Evolutionary conservation across 2,888 invertebrate genomes (phyloP), one percentile per base, ranked within the genome.

Genomic region (Meiosimyza decipiens): DNA sequence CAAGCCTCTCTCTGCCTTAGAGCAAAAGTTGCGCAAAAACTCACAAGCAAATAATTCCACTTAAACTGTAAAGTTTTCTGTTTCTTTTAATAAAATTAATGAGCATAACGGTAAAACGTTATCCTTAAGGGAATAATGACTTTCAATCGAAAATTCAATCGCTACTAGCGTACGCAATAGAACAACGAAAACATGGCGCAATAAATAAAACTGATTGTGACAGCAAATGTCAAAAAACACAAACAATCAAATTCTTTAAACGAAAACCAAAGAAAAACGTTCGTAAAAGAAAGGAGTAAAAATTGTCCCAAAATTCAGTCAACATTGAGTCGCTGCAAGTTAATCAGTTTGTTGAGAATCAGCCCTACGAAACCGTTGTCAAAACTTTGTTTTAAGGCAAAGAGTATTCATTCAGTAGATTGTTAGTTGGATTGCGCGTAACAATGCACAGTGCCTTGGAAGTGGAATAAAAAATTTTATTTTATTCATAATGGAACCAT

Each of bases 21-120:
- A 40, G 40, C 9, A 40, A 40, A 40, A 40, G 40, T 40, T 1
- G 40, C 40, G 1, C 9, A 40, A 40, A 40, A 40, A 9, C 1
- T 40, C 40, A 7, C 40, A 1, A 4, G 40, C 6, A 40, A 28
- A 28, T 3, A 28, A 28, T 28, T 28, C 28, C 28, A 28, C 28
- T 28, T 28, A 28, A 28, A 33, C n/a, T 52, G 52, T 55, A 40
- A 47, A 55, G 22, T 49, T 65, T 59, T 57, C 28, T 40, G 55
- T 49, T 13, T 51, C 65, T 51, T 74, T 59, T 77, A 77, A 79
- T 78, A 81, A 75, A 78, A 81, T 82, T 82, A 82, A 82, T 82
- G 83, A 82, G 82, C 82, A 82, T 82, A 82, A 82, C 83, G 83
- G 82, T 82, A 78, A 78, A 80, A 28, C 12, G 57, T 28, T 18